These are phyloP conservation scores for Athripsodes cinereus DNA, from an alignment of 2,888 invertebrate genomes.

Conservation along the genomic window DNA sequence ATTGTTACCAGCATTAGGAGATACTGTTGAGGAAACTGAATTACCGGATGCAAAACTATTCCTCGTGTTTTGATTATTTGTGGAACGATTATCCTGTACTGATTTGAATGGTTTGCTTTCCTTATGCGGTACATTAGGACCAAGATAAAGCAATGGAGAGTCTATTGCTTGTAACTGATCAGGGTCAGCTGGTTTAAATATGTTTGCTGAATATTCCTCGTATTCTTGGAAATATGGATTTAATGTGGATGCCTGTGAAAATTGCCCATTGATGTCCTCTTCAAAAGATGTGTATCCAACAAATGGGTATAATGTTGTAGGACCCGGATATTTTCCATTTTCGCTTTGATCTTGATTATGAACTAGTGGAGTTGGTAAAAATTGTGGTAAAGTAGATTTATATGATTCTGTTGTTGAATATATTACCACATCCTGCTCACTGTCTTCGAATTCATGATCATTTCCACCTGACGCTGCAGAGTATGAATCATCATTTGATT, in stretches of 20 bases:
- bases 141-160: constrained; percentile 52
- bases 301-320: constrained; percentile 20
- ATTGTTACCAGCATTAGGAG: neutral
- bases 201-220: constrained; percentile 42
- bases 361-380: constrained; percentile 23
- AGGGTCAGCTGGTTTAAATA: constrained; percentile 44
- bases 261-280: constrained; percentile 1
- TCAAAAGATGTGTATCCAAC: constrained; percentile 21
- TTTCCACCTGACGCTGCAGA: constrained; percentile 39
- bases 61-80: constrained; percentile 33
- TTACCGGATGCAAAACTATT: constrained; percentile 47
- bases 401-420: constrained; percentile 38
- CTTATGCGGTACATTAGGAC: constrained; percentile 50
- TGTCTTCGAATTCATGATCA: constrained; percentile 24
- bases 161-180: constrained; percentile 50
- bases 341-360: neutral
- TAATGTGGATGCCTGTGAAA: constrained; percentile 34
- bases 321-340: neutral
- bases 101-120: constrained; percentile 42
- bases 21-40: constrained; percentile 33
- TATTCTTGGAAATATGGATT: constrained; percentile 39
- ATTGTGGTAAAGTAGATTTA: constrained; percentile 31
- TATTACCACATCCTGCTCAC: neutral
- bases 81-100: constrained; percentile 33
- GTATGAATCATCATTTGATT: constrained; percentile 47